Evolutionary conservation across 2,888 invertebrate genomes (phyloP), one percentile per base, ranked within the genome.

Genomic region (Rotaria magnacalcarata): DNA sequence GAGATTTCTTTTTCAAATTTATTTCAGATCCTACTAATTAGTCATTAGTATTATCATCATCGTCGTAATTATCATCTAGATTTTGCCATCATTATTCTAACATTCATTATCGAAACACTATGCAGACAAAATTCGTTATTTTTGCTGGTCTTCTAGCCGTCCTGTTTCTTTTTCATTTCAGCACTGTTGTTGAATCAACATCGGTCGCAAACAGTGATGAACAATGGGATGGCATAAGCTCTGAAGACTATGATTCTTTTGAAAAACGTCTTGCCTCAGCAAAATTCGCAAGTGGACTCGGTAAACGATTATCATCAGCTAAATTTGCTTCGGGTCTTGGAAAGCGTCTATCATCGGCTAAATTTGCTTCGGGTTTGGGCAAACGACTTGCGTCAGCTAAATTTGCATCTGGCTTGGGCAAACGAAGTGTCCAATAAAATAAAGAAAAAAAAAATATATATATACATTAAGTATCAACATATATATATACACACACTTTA

Each of bases 271-370:
- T 67, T 34, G 67, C 67, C 5, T 8, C 67, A 67, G 67, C 67
- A 0, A 67, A 67, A 34, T 67, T 67, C 19, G 67, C 67, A 4
- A 67, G 67, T 67, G 67, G 67, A 41, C 67, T 67, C 16, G 67
- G 67, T 0, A 67, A 34, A 67, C 34, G 67, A 16, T 67, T 67
- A 41, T 16, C 19, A 6, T 67, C 67, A 41, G 67, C 27, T 14
- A 67, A 67, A 34, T 67, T 67, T 67, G 67, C 67, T 27, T n/a
- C n/a, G 19, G 67, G 67, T 34, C 67, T 67, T 34, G 67, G 67
- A 8, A 67, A 67, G 34, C 67, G 67, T 67, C 34, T 67, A 5
- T 34, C 67, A 67, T 14, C 67, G 19, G 67, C 27, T 27, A 67
- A 67, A 34, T 67, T 67, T 24, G 67, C 67, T 5, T 27, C 27